phyloP scores from a whole-genome alignment of 2,797 vertebrate genomes.

The Cossypha niveicapilla region DNA sequence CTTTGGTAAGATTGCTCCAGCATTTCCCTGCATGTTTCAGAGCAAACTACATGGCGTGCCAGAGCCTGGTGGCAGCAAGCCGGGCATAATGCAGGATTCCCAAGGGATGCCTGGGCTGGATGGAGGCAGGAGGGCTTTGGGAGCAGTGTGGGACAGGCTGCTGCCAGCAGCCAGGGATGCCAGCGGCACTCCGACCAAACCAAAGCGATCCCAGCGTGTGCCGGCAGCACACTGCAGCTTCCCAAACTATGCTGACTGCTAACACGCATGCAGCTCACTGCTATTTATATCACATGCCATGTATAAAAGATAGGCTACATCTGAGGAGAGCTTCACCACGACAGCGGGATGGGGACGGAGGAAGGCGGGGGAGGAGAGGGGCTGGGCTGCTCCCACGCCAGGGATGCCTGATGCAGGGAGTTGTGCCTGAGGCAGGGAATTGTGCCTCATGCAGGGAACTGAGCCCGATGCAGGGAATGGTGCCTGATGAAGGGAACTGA shows the following conservation, averaged over 20 bases:
- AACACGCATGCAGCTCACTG: slow-evolving; percentile 36
- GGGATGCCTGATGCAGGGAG: neutral
- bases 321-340: neutral
- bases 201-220: neutral
- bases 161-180: neutral
- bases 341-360: neutral
- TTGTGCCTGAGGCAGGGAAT: too few relatives aligned
- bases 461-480: too few relatives aligned
- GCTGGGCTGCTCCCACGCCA: neutral
- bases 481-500: too few relatives aligned
- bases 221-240: neutral
- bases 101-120: neutral
- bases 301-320: slow-evolving; percentile 6
- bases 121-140: neutral
- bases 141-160: neutral
- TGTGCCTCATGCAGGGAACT: too few relatives aligned
- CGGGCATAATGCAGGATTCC: neutral
- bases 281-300: slow-evolving; percentile 51
- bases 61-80: neutral
- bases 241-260: neutral
- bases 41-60: neutral
- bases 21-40: neutral
- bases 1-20: neutral
- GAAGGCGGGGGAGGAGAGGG: neutral
- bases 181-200: neutral